phyloP scores from a whole-genome alignment of 92 coral and sea anemone species.

The Zoanthus sociatus region DNA sequence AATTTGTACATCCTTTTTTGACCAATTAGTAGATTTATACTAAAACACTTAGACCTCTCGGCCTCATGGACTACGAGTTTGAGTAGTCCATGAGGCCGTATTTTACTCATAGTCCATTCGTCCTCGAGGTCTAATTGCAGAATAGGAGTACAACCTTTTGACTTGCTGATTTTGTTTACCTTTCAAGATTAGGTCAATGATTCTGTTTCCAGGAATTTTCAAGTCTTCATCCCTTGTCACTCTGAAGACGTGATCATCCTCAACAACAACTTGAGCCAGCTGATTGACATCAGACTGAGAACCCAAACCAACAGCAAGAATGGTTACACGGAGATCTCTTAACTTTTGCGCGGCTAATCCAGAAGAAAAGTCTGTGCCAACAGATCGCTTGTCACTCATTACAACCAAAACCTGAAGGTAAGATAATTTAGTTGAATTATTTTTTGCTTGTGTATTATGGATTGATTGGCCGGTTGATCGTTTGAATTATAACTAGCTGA shows the following conservation, averaged over 20 bases:
- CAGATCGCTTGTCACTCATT: constrained; percentile 29
- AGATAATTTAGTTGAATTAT: background rate
- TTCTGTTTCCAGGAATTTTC: constrained; percentile 10
- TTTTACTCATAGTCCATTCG: too few relatives aligned
- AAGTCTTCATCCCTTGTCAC: constrained; percentile 10
- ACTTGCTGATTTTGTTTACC: background rate
- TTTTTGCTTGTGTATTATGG: background rate
- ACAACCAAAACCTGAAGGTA: constrained; percentile 27
- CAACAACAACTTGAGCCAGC: constrained; percentile 11
- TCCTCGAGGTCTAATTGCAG: too few relatives aligned
- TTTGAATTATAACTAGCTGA: background rate
- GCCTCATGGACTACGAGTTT: too few relatives aligned
- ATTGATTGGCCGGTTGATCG: background rate
- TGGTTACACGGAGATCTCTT: constrained; percentile 29
- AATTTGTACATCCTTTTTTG: too few relatives aligned
- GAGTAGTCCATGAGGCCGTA: too few relatives aligned
- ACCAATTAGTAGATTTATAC: too few relatives aligned
- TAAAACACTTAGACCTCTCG: too few relatives aligned
- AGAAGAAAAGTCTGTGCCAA: constrained; percentile 8
- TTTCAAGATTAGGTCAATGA: constrained; percentile 37
- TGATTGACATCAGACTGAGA: constrained; percentile 23
- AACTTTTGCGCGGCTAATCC: constrained; percentile 33
- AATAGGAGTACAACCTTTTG: too few relatives aligned
- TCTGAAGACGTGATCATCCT: constrained; percentile 5
- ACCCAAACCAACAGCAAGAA: constrained; percentile 37